A percentile compares a stretch with the other conserved stretches of the same genome.
phyloP scores from a whole-genome alignment of 92 coral and sea anemone genomes.

The Paramuricea clavata region DNA sequence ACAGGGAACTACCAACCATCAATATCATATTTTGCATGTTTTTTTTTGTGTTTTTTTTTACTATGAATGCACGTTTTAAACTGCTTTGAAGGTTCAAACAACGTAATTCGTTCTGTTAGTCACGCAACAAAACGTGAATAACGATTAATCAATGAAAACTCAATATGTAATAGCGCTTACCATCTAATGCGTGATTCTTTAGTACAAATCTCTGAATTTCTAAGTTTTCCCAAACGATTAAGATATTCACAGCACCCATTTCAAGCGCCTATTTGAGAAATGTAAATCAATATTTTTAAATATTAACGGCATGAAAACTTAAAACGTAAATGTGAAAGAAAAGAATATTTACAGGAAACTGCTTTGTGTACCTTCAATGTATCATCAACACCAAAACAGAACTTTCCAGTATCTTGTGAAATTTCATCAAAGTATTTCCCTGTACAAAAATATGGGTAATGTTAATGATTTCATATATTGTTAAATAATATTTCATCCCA shows the following conservation, averaged over 20 bases:
- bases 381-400: slow-evolving; percentile 97
- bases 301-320: no score
- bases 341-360: not conserved
- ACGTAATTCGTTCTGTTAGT: no score
- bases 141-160: no score
- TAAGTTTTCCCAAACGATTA: slow-evolving; percentile 97
- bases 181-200: slow-evolving; percentile 95
- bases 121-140: no score
- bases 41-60: no score
- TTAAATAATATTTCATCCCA: no score
- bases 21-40: not conserved
- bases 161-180: slow-evolving; percentile 51
- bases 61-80: no score
- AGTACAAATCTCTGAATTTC: slow-evolving; percentile 90
- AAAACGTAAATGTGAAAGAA: not conserved
- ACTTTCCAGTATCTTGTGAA: slow-evolving; percentile 98
- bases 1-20: slow-evolving; percentile 89
- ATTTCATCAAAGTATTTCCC: slow-evolving; percentile 99
- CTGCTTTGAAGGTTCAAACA: no score
- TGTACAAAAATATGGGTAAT: no score
- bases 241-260: slow-evolving; percentile 97
- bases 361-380: slow-evolving; percentile 80
- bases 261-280: slow-evolving; percentile 78
- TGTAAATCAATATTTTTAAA: not conserved
- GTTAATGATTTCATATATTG: no score